Evolutionary conservation across 2,888 invertebrate genomes (phyloP).

Genomic region (Entomobrya multifasciata): DNA sequence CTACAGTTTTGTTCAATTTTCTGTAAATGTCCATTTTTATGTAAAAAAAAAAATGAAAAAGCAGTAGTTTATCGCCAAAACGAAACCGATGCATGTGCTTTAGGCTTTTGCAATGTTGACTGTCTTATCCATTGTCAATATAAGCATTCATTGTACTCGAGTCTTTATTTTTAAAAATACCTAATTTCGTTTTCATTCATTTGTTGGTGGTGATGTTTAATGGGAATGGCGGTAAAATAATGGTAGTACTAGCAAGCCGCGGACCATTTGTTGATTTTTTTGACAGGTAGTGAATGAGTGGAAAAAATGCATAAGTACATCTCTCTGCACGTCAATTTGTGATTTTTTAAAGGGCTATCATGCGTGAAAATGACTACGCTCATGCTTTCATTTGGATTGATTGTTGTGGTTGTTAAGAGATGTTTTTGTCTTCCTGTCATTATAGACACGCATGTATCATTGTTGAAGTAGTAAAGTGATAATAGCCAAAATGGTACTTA

Average conservation of each 20-base stretch:
- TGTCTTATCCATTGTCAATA: neutral
- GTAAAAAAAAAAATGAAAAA: no score
- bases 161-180: constrained; percentile 10
- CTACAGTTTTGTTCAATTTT: no score
- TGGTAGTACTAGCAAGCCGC: constrained; percentile 25
- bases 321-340: constrained; percentile 42
- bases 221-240: neutral
- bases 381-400: constrained; percentile 62
- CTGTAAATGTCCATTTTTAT: no score
- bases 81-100: no score
- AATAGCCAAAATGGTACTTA: no score
- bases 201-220: constrained; percentile 3
- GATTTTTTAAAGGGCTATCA: constrained; percentile 45
- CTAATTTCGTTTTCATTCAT: constrained; percentile 30
- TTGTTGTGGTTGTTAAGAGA: constrained; percentile 42
- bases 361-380: constrained; percentile 59
- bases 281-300: constrained; percentile 29
- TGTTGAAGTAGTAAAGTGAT: neutral
- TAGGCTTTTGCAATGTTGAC: no score
- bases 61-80: no score
- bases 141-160: neutral
- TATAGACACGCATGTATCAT: constrained; percentile 33
- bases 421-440: constrained; percentile 57
- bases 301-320: neutral
- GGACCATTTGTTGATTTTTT: constrained; percentile 37